These are phyloP conservation scores for Drosophila neutralis DNA, from an alignment of 2,888 invertebrate species.

Conservation along the genomic window DNA sequence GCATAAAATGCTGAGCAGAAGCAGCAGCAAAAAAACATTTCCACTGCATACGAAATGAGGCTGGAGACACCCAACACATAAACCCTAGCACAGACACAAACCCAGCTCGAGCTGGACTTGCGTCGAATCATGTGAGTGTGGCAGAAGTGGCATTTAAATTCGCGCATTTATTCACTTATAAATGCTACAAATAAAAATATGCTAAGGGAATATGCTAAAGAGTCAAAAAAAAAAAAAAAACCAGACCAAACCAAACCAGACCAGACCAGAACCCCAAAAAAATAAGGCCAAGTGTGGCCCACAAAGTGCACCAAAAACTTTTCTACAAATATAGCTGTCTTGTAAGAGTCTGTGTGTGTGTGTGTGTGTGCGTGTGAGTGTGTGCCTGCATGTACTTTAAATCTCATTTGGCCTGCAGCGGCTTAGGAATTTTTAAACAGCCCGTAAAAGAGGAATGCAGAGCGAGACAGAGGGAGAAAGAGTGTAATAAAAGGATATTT, in stretches of 20 bases:
- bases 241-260: conserved; percentile 46
- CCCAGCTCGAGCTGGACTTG: conserved; percentile 2
- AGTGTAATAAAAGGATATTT: conserved; percentile 39
- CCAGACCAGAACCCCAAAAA: conserved; percentile 43
- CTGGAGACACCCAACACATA: conserved; percentile 51
- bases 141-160: conserved; percentile 77
- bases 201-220: conserved; percentile 75
- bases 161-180: conserved; percentile 80
- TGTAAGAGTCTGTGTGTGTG: conserved; percentile 17
- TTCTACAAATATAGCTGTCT: conserved; percentile 42
- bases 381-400: conserved; percentile 63
- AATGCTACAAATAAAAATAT: conserved; percentile 79
- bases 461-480: conserved; percentile 14
- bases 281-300: conserved; percentile 72
- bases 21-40: conserved; percentile 54
- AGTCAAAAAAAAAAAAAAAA: conserved; percentile 36
- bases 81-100: conserved; percentile 24
- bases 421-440: conserved; percentile 58
- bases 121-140: conserved; percentile 55
- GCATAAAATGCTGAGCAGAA: conserved; percentile 80
- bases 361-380: conserved; percentile 16
- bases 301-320: conserved; percentile 61
- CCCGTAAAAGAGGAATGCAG: conserved; percentile 12
- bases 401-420: conserved; percentile 79
- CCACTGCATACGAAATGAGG: conserved; percentile 77